A percentile compares a stretch with the other conserved stretches of the same genome.
Evolutionary conservation across 2,797 vertebrate species (phyloP).

Genomic region (Liasis olivaceus): DNA sequence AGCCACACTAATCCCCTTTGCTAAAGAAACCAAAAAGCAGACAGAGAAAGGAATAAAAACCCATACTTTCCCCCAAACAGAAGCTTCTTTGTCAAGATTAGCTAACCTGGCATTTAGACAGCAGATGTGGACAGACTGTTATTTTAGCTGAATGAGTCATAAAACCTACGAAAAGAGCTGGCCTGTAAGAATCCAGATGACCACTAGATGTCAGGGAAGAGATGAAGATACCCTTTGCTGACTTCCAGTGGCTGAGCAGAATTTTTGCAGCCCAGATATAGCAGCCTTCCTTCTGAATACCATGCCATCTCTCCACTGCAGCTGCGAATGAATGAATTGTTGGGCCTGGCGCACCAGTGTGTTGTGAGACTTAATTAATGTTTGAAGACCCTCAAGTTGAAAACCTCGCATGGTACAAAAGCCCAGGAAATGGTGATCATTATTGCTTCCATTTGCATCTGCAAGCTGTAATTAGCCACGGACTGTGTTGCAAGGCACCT

Average conservation of each 20-base stretch:
- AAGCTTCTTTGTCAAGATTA: not conserved
- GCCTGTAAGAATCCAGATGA: not conserved
- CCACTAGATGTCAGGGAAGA: not conserved
- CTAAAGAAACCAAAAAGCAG: not conserved
- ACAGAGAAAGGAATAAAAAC: not conserved
- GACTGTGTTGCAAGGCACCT: slow-evolving; percentile 59
- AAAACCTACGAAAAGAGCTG: not conserved
- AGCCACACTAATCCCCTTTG: not conserved
- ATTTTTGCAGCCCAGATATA: not conserved
- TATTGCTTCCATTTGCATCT: slow-evolving; percentile 61
- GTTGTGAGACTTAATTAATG: slow-evolving; percentile 63
- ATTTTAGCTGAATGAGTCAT: not conserved
- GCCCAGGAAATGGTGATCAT: slow-evolving; percentile 67
- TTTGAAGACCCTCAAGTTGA: slow-evolving; percentile 58
- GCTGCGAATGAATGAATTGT: slow-evolving; percentile 1
- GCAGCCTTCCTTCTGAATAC: not conserved
- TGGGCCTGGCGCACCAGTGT: slow-evolving; percentile 21
- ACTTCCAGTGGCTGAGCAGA: not conserved
- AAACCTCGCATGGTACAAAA: slow-evolving; percentile 59
- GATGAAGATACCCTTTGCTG: not conserved
- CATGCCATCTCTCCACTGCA: slow-evolving; percentile 21
- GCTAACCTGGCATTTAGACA: not conserved
- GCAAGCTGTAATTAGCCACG: slow-evolving; percentile 66
- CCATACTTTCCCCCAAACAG: not conserved
- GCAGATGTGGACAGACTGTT: not conserved